Percentiles rank a stretch among this genome's conserved stretches.
Conservation (phyloP, 2,113 vertebrate genomes). For the Lagenorhynchus albirostris region DNA sequence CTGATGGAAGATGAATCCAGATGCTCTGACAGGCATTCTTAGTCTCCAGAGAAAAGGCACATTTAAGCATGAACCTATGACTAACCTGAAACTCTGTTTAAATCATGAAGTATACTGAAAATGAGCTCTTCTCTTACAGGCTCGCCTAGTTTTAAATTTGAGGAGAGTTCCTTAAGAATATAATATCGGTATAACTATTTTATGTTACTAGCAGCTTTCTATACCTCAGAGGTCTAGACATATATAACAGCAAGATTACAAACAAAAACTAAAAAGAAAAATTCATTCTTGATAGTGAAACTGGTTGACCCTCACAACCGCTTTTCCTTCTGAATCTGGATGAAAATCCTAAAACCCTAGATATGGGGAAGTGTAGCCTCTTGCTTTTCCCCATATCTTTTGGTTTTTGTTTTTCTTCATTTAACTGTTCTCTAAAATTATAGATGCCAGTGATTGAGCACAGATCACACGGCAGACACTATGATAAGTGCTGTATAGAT, state of each 20-base stretch:
- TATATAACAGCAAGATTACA: not conserved
- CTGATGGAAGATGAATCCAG: not conserved
- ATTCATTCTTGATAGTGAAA: not conserved
- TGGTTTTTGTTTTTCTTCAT: not conserved
- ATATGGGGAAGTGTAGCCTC: not conserved
- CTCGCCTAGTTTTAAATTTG: not conserved
- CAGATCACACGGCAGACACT: not conserved
- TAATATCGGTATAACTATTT: not conserved
- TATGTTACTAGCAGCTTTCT: not conserved
- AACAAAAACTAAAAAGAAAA: not conserved
- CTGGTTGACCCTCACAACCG: not conserved
- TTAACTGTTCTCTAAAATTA: not conserved
- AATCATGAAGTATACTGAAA: not conserved
- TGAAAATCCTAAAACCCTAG: not conserved
- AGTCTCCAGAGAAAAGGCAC: not conserved
- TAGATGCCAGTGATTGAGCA: not conserved
- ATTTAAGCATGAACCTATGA: not conserved
- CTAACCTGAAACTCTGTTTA: not conserved
- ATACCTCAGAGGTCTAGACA: not conserved
- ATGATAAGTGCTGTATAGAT: not conserved
- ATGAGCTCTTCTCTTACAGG: not conserved
- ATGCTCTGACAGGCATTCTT: not conserved
- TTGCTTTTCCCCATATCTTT: not conserved
- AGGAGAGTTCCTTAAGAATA: not conserved
- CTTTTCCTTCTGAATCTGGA: not conserved